Base-by-base conservation (phyloP, 1,140 invertebrate genomes). In the Meteorus sp. region DNA sequence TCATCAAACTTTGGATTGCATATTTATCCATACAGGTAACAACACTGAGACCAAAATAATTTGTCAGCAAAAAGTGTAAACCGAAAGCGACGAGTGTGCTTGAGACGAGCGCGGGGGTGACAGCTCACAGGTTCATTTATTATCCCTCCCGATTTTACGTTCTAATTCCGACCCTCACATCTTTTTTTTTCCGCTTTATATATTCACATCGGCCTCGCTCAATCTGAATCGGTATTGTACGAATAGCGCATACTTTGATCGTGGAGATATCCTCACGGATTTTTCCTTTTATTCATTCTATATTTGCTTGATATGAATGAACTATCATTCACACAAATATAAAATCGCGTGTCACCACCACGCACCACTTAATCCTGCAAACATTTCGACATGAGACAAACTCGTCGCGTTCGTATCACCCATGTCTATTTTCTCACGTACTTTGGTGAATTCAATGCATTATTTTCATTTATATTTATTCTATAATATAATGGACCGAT, bases 311-410 rank as follows among this genome's bases (percentile, higher is more conserved):
- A n/a, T n/a, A n/a, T n/a, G n/a, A n/a, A n/a, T 29, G 19, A 43
- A 43, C 41, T 43, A 43, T 20, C 20, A 44, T 25, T 25, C 11
- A 25, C 20, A 22, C 22, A 8, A 48, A 13, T n/a, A n/a, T n/a
- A n/a, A 17, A 45, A n/a, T 45, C 45, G 45, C 45, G 45, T 48
- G 45, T 48, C 45, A 48, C 45, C 58, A 60, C 43, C 41, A 60
- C 55, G 37, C 41, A 31, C 23, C 29, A 45, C 37, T 11, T 25
- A 27, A 20, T 48, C 20, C 23, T 25, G 23, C 17, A 5, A 39
- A 5, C 11, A 39, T 9, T 39, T 2, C 17, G 1, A 9, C 17
- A 43, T 20, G 8, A 43, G 35, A n/a, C 27, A 56, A 50, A 57
- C 43, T 57, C 23, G 45, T 45, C 31, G 22, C 31, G 29, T 57